A percentile compares a stretch with the other conserved stretches of the same genome.
These are phyloP conservation scores for Ataeniobius toweri DNA, from an alignment of 2,797 vertebrate species.

Conservation along the genomic window DNA sequence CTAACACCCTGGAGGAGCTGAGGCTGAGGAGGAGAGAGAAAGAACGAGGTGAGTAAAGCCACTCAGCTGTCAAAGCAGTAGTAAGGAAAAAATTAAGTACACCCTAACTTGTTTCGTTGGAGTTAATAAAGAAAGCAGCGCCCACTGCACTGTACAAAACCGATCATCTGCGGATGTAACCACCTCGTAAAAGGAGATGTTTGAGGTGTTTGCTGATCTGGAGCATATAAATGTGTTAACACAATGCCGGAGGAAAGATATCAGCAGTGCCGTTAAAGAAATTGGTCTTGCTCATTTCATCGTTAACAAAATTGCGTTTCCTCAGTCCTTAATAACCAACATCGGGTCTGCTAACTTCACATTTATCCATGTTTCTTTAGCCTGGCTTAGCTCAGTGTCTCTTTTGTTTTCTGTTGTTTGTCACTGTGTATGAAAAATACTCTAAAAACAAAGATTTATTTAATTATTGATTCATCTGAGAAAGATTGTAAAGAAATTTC, in stretches of 20 bases:
- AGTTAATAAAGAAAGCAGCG: neutral
- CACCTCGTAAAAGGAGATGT: neutral
- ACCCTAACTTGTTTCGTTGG: neutral
- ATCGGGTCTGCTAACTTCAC: neutral
- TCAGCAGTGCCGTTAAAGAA: neutral
- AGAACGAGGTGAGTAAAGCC: conserved; percentile 65
- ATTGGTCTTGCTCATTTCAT: neutral
- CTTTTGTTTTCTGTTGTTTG: neutral
- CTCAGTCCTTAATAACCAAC: neutral
- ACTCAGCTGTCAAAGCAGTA: neutral
- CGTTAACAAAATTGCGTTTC: neutral
- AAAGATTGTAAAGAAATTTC: neutral
- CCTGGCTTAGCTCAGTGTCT: neutral
- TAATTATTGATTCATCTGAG: neutral
- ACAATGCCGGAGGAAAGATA: neutral
- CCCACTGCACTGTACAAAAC: neutral
- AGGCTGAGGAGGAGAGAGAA: conserved; percentile 74
- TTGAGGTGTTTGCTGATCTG: neutral
- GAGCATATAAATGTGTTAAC: neutral
- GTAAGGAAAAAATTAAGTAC: neutral
- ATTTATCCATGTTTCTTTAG: neutral
- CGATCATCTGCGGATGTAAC: neutral
- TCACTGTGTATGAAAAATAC: no score
- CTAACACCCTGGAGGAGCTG: conserved; percentile 62
- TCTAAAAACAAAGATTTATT: no score